phyloP scores from a whole-genome alignment of 2,888 invertebrate genomes.

The Girardia tigrina region DNA sequence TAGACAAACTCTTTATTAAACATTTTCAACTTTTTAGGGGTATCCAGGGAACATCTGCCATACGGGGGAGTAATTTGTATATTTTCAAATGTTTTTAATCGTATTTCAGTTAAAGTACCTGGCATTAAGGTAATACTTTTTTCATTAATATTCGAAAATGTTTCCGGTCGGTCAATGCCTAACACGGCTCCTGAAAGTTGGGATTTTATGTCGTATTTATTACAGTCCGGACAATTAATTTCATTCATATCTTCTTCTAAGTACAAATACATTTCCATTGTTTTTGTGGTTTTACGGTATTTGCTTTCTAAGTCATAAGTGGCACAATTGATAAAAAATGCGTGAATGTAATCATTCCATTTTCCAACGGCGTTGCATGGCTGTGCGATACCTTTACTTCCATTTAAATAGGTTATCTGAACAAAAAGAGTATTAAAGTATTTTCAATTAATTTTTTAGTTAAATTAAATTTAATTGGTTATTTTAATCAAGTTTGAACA shows the following conservation, averaged over 20 bases:
- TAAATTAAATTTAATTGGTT: too few relatives aligned
- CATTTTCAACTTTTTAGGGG: constrained; percentile 24
- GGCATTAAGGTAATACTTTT: constrained; percentile 33
- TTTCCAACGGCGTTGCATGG: constrained; percentile 26
- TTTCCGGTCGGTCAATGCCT: constrained; percentile 32
- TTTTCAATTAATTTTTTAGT: too few relatives aligned
- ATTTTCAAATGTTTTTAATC: constrained; percentile 31
- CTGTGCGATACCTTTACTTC: constrained; percentile 21
- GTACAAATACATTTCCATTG: constrained; percentile 34
- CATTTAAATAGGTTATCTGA: constrained; percentile 31
- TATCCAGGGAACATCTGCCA: constrained; percentile 30
- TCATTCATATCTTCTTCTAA: constrained; percentile 31
- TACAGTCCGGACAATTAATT: constrained; percentile 30
- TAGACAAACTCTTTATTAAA: constrained; percentile 27
- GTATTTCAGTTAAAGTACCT: constrained; percentile 35
- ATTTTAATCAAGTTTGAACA: too few relatives aligned
- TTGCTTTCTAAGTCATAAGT: constrained; percentile 24
- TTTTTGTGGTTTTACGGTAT: constrained; percentile 30
- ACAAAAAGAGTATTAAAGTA: too few relatives aligned
- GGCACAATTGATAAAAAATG: constrained; percentile 33
- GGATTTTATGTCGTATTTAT: constrained; percentile 31
- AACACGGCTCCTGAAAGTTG: constrained; percentile 36
- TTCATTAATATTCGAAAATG: constrained; percentile 34
- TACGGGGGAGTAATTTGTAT: constrained; percentile 35
- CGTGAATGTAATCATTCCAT: constrained; percentile 33